Percentiles rank a stretch among this genome's conserved stretches.
These are phyloP conservation scores for Neogobius melanostomus DNA, from an alignment of 2,113 vertebrate species.

Conservation along the genomic window DNA sequence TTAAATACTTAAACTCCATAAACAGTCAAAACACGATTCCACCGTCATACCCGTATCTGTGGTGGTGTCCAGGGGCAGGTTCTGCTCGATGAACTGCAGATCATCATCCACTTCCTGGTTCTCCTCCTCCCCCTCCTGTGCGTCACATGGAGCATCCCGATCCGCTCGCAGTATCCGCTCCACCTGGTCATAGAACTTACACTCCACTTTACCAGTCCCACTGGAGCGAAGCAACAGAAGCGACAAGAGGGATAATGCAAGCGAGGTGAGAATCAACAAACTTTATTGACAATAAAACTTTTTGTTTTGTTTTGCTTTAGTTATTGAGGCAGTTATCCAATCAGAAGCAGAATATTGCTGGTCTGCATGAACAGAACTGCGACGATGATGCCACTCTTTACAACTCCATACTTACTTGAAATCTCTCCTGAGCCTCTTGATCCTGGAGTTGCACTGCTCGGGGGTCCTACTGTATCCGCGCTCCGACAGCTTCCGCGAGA, in stretches of 20 bases:
- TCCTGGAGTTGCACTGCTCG: slow-evolving; percentile 75
- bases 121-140: slow-evolving; percentile 57
- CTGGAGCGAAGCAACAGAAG: slow-evolving; percentile 21
- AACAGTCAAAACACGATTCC: background rate
- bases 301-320: background rate
- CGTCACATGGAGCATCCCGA: slow-evolving; percentile 43
- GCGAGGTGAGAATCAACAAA: too few relatives aligned
- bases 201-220: slow-evolving; percentile 58
- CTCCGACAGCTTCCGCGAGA: slow-evolving; percentile 70
- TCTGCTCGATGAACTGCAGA: slow-evolving; percentile 56
- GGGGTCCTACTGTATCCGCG: slow-evolving; percentile 67
- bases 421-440: slow-evolving; percentile 72
- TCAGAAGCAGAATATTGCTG: background rate
- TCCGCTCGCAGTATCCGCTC: slow-evolving; percentile 48
- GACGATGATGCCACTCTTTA: too few relatives aligned
- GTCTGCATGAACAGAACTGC: too few relatives aligned
- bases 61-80: slow-evolving; percentile 9
- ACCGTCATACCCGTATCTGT: background rate
- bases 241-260: background rate
- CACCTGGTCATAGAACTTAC: slow-evolving; percentile 65
- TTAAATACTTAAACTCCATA: too few relatives aligned
- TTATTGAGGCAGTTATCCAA: background rate
- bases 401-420: slow-evolving; percentile 66
- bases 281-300: too few relatives aligned
- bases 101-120: slow-evolving; percentile 54